These are phyloP conservation scores for Orbicella faveolata DNA, from an alignment of 64 coral and sea anemone genomes.

Conservation along the genomic window DNA sequence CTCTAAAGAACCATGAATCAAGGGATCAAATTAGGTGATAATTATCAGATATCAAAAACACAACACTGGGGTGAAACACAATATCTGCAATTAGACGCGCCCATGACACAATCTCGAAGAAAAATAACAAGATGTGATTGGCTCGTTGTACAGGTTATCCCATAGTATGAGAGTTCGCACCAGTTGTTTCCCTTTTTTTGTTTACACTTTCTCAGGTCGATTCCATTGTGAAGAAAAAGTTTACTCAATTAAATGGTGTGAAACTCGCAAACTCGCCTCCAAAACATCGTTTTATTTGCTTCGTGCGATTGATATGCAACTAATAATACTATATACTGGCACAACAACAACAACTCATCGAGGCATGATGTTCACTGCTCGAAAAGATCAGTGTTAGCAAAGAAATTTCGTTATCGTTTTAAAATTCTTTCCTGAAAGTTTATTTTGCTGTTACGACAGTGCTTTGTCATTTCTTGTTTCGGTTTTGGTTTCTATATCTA, in stretches of 20 bases:
- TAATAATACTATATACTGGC: too few species aligned
- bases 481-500: not conserved
- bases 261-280: too few species aligned
- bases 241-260: not conserved
- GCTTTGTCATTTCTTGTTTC: not conserved
- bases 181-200: slow-evolving; percentile 23
- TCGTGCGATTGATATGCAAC: too few species aligned
- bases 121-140: slow-evolving; percentile 26
- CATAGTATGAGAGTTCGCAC: not conserved
- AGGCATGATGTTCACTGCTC: too few species aligned
- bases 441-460: not conserved
- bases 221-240: not conserved
- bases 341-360: too few species aligned
- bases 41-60: not conserved
- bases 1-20: slow-evolving; percentile 11
- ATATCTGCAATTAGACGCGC: not conserved
- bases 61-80: not conserved
- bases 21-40: not conserved
- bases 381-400: too few species aligned
- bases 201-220: not conserved
- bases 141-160: slow-evolving; percentile 22
- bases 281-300: too few species aligned
- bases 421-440: not conserved
- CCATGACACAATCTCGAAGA: slow-evolving; percentile 2
- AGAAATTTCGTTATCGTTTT: too few species aligned